phyloP scores from a whole-genome alignment of 92 coral and sea anemone species.

The Galaxea fascicularis region DNA sequence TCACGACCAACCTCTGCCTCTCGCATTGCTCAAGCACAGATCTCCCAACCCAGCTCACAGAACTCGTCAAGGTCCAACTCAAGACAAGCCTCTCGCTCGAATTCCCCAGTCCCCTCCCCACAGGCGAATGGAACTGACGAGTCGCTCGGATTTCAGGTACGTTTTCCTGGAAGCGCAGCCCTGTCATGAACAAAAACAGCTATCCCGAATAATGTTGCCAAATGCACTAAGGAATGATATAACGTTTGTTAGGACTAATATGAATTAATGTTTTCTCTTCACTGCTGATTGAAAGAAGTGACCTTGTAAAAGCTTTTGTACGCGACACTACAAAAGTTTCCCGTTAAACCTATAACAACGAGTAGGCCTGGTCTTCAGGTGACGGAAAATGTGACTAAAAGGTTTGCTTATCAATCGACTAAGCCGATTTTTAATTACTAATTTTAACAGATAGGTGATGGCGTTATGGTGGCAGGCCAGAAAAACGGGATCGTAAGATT shows the following conservation, averaged over 20 bases:
- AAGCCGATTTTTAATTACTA: neutral
- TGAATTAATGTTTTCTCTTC: too few species aligned
- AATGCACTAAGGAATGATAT: too few species aligned
- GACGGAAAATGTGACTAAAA: too few species aligned
- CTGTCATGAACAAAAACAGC: neutral
- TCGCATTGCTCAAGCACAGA: constrained; percentile 65
- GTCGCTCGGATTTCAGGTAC: constrained; percentile 43
- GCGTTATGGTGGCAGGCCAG: constrained; percentile 84
- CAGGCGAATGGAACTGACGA: constrained; percentile 34
- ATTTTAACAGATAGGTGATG: constrained; percentile 79
- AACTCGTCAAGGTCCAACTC: constrained; percentile 73
- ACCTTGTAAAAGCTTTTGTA: too few species aligned
- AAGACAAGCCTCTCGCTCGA: constrained; percentile 81
- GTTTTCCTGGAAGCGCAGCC: neutral
- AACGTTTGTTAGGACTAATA: too few species aligned
- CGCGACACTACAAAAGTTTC: too few species aligned
- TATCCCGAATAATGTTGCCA: too few species aligned
- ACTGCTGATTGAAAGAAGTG: too few species aligned
- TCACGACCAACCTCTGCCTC: constrained; percentile 85
- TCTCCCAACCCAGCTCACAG: constrained; percentile 67
- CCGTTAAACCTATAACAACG: too few species aligned
- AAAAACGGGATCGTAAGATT: constrained; percentile 84
- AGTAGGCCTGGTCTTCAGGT: too few species aligned
- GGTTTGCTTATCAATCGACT: neutral
- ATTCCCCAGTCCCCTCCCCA: constrained; percentile 74